Evolutionary conservation across 2,113 vertebrate genomes (phyloP), one percentile per base, ranked within the genome.

Genomic region (Ageneiosus marmoratus): DNA sequence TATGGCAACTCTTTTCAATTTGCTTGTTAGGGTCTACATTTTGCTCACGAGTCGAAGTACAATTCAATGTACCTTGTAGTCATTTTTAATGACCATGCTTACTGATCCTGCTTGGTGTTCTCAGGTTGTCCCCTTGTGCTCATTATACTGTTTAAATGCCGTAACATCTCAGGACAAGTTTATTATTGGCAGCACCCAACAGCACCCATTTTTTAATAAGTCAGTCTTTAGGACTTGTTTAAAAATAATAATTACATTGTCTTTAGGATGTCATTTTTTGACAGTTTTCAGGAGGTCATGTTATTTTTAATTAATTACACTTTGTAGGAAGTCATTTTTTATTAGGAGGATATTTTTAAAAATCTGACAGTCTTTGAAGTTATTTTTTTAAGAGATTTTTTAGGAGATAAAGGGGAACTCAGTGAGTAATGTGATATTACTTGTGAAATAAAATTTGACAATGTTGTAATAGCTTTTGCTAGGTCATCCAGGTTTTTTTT

Each of bases 41-140:
- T 73, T 73, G 70, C n/a, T 50, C 2, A 18, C 4, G n/a, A 50
- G n/a, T 50, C n/a, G 18, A 50, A 24, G 20, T 29, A 29, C n/a
- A 73, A 50, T 29, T 73, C 7, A 18, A 3, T 1, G n/a, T 29
- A 50, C 11, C 5, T 27, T 27, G 12, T 5, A 11, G 12, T 15
- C 70, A 50, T 73, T 50, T 73, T 73, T 73, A 73, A 73, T 50
- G n/a, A 50, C 70, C 44, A 29, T 29, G 70, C n/a, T 73, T 6
- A 73, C 44, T 50, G 22, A 27, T 50, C 44, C 70, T 50, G 46
- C 44, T 50, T 5, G 16, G 24, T 11, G 15, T 67, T 37, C 32
- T 37, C 18, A 37, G 34, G 3, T 37, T 4, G 12, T 0, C 32
- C 34, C 7, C 16, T 37, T 13, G 7, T 1, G 5, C 67, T 5